A percentile compares a stretch with the other conserved stretches of the same genome.
These are phyloP conservation scores for Phenacoccus solenopsis DNA, from an alignment of 1,140 invertebrate genomes.

Conservation along the genomic window DNA sequence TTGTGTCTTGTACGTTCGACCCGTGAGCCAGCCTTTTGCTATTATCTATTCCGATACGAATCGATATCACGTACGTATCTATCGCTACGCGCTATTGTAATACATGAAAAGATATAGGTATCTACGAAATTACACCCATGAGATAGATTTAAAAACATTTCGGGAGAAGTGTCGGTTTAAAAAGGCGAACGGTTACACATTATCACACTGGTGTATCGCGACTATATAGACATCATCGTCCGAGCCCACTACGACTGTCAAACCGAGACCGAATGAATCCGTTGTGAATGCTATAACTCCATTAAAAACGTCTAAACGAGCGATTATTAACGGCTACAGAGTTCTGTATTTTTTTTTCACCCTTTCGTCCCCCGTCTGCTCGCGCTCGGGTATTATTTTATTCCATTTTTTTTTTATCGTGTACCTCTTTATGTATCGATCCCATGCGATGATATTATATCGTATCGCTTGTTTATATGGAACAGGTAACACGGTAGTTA, in stretches of 20 bases:
- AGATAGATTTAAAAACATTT: not conserved
- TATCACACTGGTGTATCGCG: not conserved
- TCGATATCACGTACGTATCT: not conserved
- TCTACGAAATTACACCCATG: constrained; percentile 1
- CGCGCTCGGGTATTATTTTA: not conserved
- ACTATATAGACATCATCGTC: not conserved
- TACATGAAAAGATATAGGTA: not conserved
- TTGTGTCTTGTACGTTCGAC: not conserved
- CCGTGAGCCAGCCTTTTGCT: not conserved
- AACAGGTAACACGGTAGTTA: no score
- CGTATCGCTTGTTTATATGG: no score
- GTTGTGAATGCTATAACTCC: constrained; percentile 1
- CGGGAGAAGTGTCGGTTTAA: not conserved
- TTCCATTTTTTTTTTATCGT: not conserved
- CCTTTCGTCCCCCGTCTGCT: not conserved
- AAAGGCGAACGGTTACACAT: constrained; percentile 1
- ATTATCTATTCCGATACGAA: constrained; percentile 2
- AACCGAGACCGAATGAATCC: not conserved
- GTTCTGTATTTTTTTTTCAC: not conserved
- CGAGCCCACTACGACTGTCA: not conserved
- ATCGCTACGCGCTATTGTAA: not conserved
- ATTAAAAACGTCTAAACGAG: not conserved
- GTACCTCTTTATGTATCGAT: not conserved
- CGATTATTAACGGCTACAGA: not conserved
- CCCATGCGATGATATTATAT: not conserved